Evolutionary conservation across 2,888 invertebrate species (phyloP), one percentile per base, ranked within the genome.

Genomic region (Tiliacea citrago): DNA sequence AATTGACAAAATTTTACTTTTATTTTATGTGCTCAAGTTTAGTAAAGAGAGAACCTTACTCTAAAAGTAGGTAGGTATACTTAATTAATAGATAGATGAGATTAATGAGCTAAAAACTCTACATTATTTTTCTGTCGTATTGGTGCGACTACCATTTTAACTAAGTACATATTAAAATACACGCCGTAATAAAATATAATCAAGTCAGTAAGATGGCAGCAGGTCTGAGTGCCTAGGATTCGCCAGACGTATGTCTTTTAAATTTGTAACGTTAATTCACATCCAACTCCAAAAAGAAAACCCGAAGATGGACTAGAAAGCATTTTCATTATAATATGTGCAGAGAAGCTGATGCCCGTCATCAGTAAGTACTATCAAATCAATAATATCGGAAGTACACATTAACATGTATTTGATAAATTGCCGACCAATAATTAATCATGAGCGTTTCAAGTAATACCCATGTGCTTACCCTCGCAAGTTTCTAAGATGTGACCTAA

Each of bases 381-480:
- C 10, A 21, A 63, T 57, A 55, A n/a, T 13, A 45, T 12, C 21
- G 9, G 55, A 53, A 69, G 57, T 39, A 53, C 78, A 60, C 35
- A 53, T 29, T 35, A 45, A 45, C 49, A 62, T 51, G 45, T 10
- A 13, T 77, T 79, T 76, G 76, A 79, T 72, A 49, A 72, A 79
- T 72, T 49, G 49, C 62, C 35, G 4, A 55, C 18, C 13, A 24
- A 79, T 79, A 24, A 79, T 79, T 55, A 72, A 76, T 76, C 55
- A 72, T 49, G 55, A 79, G 35, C 12, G 42, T 45, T 62, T 72
- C 76, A 62, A 71, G 62, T 63, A 63, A 77, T 63, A 58, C 57
- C 35, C 61, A 24, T 58, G 13, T 24, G 49, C 9, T 16, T 5
- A 9, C 16, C 24, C 8, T 75, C 6, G 13, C 29, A 49, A 71